phyloP scores from a whole-genome alignment of 2,888 invertebrate species.

The Unio delphinus region DNA sequence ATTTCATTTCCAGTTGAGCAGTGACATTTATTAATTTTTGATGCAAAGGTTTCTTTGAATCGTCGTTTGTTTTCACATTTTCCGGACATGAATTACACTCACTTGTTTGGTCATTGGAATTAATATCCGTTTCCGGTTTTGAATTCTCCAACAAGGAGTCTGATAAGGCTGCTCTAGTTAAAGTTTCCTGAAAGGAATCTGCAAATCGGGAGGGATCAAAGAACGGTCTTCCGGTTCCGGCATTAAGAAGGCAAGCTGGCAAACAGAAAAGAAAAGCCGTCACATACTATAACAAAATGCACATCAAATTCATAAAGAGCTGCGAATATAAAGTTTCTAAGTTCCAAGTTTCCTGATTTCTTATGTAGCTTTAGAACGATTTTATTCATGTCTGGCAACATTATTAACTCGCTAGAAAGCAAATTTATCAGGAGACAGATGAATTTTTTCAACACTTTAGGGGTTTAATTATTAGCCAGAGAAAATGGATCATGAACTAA shows the following conservation, averaged over 20 bases:
- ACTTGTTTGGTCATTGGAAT: constrained; percentile 29
- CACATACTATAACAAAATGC: too few species aligned
- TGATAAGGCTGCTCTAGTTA: constrained; percentile 23
- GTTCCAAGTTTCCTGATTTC: too few species aligned
- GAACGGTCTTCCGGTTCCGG: constrained; percentile 55
- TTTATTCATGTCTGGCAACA: too few species aligned
- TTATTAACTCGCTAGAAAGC: too few species aligned
- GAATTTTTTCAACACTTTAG: too few species aligned
- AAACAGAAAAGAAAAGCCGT: constrained; percentile 4
- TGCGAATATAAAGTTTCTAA: too few species aligned
- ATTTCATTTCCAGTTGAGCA: constrained; percentile 89
- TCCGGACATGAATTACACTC: constrained; percentile 28
- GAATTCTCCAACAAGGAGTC: constrained; percentile 26
- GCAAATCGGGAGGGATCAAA: constrained; percentile 53
- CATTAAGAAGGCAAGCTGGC: constrained; percentile 78
- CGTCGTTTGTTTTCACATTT: constrained; percentile 18
- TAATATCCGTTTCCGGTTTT: constrained; percentile 28
- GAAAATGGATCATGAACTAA: too few species aligned
- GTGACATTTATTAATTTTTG: constrained; percentile 85
- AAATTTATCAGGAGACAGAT: too few species aligned
- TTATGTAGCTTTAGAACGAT: too few species aligned
- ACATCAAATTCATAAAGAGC: too few species aligned
- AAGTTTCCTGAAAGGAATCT: constrained; percentile 23
- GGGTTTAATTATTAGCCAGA: too few species aligned
- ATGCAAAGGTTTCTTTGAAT: constrained; percentile 77